Evolutionary conservation across 2,888 invertebrate species (phyloP), one percentile per base, ranked within the genome.

Genomic region (Rhamnusium bicolor): DNA sequence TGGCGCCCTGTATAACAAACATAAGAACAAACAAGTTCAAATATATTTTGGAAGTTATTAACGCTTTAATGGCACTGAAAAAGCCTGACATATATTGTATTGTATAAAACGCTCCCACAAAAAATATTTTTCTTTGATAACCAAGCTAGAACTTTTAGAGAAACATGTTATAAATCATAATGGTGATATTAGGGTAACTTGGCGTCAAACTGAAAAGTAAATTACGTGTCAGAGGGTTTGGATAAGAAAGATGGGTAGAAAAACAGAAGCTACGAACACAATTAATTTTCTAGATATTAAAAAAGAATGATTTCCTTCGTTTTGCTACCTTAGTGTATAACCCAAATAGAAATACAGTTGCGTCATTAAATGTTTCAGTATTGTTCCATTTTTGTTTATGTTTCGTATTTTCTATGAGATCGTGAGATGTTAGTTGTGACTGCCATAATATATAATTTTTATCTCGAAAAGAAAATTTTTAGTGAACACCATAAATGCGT

Each of bases 171-270:
- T 74, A 74, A 74, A 74, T 74, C 74, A 74, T 51, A 65, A 63
- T 40, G 71, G 70, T 68, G 74, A 74, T 74, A 74, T 65, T 67
- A 68, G 62, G 71, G 61, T 47, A 71, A 74, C 66, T 71, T 62
- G 71, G 54, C 63, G 70, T 74, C 74, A 74, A 72, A 74, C 70
- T 61, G 51, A 70, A 75, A 73, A 77, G 74, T 77, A 77, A 77
- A 77, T 77, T 77, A 75, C 62, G 70, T 77, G 77, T 75, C 77
- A 72, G 74, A 29, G 56, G 66, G 71, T 56, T 49, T 46, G 47
- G 73, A 72, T 71, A 75, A 77, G 70, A 69, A 75, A 73, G 75
- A 71, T 61, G 67, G 65, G 58, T 60, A 61, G 69, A 73, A 73
- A 75, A 73, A 73, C 63, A 67, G 60, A 70, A 62, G 29, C 49